Evolutionary conservation across 2,888 invertebrate genomes (phyloP).

Genomic region (Malacosoma neustria): DNA sequence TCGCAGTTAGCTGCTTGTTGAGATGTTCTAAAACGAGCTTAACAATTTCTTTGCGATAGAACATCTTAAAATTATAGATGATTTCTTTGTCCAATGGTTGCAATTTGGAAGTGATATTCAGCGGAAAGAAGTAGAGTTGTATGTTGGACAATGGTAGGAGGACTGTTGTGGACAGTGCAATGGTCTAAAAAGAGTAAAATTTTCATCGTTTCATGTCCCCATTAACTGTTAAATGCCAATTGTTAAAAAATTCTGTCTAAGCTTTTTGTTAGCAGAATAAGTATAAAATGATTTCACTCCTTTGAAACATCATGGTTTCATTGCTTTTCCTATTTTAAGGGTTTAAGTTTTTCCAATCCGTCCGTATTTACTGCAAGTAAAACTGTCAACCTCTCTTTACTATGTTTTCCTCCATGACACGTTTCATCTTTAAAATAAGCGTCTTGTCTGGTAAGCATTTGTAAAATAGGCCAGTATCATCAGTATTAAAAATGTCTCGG

Average conservation of each 20-base stretch:
- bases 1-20: neutral
- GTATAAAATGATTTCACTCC: slow-evolving; percentile 7
- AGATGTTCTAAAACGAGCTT: slow-evolving; percentile 4
- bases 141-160: slow-evolving; percentile 11
- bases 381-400: slow-evolving; percentile 1
- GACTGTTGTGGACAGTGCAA: slow-evolving; percentile 12
- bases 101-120: slow-evolving; percentile 10
- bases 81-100: slow-evolving; percentile 12
- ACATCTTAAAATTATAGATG: slow-evolving; percentile 10
- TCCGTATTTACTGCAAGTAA: slow-evolving; percentile 1
- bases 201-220: too few relatives aligned
- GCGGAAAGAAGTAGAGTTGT: slow-evolving; percentile 12
- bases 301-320: slow-evolving; percentile 9
- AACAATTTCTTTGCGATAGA: slow-evolving; percentile 7
- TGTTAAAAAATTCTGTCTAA: too few relatives aligned
- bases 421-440: slow-evolving; percentile 6
- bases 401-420: slow-evolving; percentile 5
- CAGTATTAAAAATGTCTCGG: slow-evolving; percentile 8
- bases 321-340: slow-evolving; percentile 11
- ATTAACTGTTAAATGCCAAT: too few relatives aligned
- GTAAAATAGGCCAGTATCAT: slow-evolving; percentile 6
- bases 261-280: slow-evolving; percentile 3
- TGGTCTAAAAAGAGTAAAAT: too few relatives aligned
- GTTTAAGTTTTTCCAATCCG: neutral
- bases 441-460: too few relatives aligned